Percentiles rank a stretch among this genome's conserved stretches.
These are phyloP conservation scores for Eremophila alpestris DNA, from an alignment of 2,797 vertebrate genomes.

Conservation along the genomic window DNA sequence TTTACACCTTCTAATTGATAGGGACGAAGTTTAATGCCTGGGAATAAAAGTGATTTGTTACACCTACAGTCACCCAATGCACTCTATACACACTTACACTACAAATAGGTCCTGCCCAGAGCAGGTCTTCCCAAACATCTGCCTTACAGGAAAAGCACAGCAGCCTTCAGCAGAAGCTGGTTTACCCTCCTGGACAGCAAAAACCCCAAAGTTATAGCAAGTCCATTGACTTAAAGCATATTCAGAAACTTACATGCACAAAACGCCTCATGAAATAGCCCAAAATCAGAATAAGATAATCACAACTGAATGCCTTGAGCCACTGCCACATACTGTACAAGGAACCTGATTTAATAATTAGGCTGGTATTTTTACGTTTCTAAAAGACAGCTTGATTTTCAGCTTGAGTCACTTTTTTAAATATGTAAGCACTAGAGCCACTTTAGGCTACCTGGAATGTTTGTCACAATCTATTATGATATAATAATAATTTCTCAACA, in stretches of 20 bases:
- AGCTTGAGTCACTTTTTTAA: background rate
- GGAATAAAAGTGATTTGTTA: background rate
- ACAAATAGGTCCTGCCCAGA: background rate
- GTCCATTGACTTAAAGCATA: background rate
- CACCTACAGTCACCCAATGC: background rate
- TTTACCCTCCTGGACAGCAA: background rate
- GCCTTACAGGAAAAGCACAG: background rate
- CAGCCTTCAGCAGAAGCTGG: background rate
- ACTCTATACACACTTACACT: background rate
- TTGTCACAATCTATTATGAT: background rate
- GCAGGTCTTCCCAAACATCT: background rate
- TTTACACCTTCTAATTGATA: slow-evolving; percentile 90
- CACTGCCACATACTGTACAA: background rate
- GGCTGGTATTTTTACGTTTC: background rate
- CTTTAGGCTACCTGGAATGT: background rate
- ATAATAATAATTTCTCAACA: background rate
- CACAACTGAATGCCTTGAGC: background rate
- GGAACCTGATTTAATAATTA: background rate
- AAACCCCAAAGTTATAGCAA: background rate
- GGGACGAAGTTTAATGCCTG: slow-evolving; percentile 82
- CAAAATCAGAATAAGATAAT: no score
- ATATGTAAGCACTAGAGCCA: background rate
- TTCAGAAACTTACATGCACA: background rate
- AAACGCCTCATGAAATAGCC: background rate
- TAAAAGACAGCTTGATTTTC: background rate